A percentile compares a stretch with the other conserved stretches of the same genome.
These are phyloP conservation scores for Drosophila yooni DNA, from an alignment of 2,888 invertebrate genomes.

Conservation along the genomic window DNA sequence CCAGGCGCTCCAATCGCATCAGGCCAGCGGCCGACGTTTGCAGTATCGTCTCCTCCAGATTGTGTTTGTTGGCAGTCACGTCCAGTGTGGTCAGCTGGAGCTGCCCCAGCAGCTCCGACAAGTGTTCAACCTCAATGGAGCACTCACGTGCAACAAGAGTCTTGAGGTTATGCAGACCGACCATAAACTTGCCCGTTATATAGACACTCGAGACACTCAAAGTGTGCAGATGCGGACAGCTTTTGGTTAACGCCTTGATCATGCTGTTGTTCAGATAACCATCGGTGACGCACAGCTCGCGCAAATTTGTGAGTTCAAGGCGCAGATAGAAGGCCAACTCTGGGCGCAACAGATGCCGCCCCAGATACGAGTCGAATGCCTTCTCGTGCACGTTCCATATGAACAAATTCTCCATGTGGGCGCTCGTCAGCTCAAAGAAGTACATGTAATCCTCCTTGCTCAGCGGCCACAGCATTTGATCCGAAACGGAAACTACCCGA, in stretches of 20 bases:
- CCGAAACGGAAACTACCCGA: constrained; percentile 65
- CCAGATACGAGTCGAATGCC: constrained; percentile 64
- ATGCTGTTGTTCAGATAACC: constrained; percentile 67
- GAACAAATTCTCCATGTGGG: constrained; percentile 62
- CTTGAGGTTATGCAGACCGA: constrained; percentile 44
- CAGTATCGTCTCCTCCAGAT: constrained; percentile 55
- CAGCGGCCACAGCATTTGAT: constrained; percentile 52
- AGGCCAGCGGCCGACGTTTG: constrained; percentile 35
- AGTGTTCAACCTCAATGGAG: constrained; percentile 51
- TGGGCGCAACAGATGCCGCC: constrained; percentile 58
- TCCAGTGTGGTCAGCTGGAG: constrained; percentile 56
- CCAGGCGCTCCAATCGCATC: constrained; percentile 49
- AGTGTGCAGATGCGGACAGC: constrained; percentile 50
- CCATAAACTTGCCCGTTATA: constrained; percentile 62
- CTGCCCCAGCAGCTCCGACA: constrained; percentile 50
- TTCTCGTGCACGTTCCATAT: constrained; percentile 71
- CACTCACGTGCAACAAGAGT: constrained; percentile 64
- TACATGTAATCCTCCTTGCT: constrained; percentile 64
- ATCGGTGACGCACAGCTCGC: constrained; percentile 63
- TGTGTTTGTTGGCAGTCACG: constrained; percentile 55
- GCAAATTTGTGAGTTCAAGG: constrained; percentile 54
- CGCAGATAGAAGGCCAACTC: constrained; percentile 61
- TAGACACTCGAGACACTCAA: constrained; percentile 66
- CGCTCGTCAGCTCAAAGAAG: constrained; percentile 63
- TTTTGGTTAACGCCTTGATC: constrained; percentile 60